Base-by-base conservation (phyloP, 2,888 invertebrate genomes). In the Stenolophus ochropezus region DNA sequence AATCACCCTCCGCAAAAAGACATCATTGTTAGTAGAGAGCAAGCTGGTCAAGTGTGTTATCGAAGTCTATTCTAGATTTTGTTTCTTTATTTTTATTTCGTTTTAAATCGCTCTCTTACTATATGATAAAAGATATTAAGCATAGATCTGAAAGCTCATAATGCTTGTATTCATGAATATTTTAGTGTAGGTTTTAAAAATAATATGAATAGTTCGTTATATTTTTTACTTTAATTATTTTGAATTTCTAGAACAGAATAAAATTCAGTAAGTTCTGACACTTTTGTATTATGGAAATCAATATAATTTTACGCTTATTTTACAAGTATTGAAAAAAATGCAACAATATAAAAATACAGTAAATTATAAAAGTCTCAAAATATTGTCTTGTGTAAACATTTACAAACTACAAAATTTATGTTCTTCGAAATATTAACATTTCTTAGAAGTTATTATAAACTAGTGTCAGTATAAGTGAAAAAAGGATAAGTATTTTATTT, bases 1-100 rank as follows among this genome's bases (percentile, higher is more conserved):
- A 81, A 75, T 75, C 81, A 81, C 33, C 81, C 81, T n/a, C 21
- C 74, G 11, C 61, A 65, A 61, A 53, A 58, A 16, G 81, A 81
- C 2, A 5, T 47, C 11, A 81, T 81, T 25, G 75, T 75, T 6
- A 61, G 11, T 11, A 74, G 49, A 58, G 81, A 81, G 25, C 23
- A 21, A 21, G 18, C 25, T 25, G 81, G 81, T 25, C 74, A 75
- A 65, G 20, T 81, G 6, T 61, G 74, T 16, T 81, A 47, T 27
- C 20, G 81, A 16, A 51, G 65, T 25, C 33, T 81, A 23, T 81
- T 81, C 33, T 81, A 81, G 56, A 11, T 42, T n/a, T n/a, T n/a
- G n/a, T n/a, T 11, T 42, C 33, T 2, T 42, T 33, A 33, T 8
- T 8, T 42, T 42, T 42, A 42, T 42, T 42, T 42, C 11, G 11